Evolutionary conservation across 2,888 invertebrate species (phyloP).

Genomic region (Eupeodes luniger): DNA sequence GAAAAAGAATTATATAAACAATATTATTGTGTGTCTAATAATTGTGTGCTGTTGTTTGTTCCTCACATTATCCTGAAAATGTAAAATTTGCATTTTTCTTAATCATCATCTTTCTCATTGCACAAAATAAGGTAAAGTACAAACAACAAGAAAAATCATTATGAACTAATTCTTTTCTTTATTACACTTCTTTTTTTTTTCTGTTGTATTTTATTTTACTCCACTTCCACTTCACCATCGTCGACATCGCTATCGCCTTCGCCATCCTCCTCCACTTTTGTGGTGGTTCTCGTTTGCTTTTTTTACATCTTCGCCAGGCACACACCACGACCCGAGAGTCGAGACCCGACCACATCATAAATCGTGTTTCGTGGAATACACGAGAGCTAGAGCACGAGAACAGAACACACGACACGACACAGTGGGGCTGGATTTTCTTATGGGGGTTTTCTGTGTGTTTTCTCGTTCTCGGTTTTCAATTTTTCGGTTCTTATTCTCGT

Average conservation of each 20-base stretch:
- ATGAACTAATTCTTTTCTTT: slow-evolving; percentile 44
- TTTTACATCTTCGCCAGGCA: slow-evolving; percentile 60
- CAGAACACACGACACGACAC: slow-evolving; percentile 2
- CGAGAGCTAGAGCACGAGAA: not conserved
- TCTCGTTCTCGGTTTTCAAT: not conserved
- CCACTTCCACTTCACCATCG: slow-evolving; percentile 26
- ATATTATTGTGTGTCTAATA: slow-evolving; percentile 24
- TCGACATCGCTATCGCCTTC: not conserved
- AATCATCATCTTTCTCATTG: slow-evolving; percentile 57
- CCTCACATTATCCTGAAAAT: slow-evolving; percentile 54
- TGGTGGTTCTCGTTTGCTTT: slow-evolving; percentile 62
- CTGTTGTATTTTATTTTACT: slow-evolving; percentile 42
- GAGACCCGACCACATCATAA: slow-evolving; percentile 45
- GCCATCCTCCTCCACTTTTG: slow-evolving; percentile 66
- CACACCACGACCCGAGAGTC: slow-evolving; percentile 20
- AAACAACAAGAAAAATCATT: slow-evolving; percentile 45
- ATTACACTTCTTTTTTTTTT: slow-evolving; percentile 33
- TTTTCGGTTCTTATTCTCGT: not conserved
- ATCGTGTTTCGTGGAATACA: slow-evolving; percentile 32
- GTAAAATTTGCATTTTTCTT: slow-evolving; percentile 63
- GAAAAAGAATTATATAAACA: slow-evolving; percentile 32
- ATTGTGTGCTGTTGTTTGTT: slow-evolving; percentile 31
- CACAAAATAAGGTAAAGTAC: slow-evolving; percentile 66
- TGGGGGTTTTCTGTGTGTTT: not conserved
- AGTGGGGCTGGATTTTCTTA: slow-evolving; percentile 59